Percentiles rank a stretch among this genome's conserved stretches.
These are phyloP conservation scores for Diplodus sargus DNA, from an alignment of 2,797 vertebrate species.

Conservation along the genomic window DNA sequence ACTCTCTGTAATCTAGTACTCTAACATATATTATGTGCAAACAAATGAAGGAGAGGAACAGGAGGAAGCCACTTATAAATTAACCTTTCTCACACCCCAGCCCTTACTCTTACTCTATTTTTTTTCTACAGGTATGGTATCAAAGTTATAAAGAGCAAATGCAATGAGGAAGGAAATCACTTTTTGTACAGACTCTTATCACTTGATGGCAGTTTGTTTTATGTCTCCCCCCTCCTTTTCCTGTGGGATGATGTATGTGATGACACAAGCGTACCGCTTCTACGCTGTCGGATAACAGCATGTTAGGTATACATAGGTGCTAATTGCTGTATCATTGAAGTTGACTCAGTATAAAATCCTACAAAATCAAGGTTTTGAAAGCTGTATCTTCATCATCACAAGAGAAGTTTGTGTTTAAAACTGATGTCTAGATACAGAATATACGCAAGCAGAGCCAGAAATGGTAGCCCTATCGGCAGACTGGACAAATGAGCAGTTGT, in stretches of 20 bases:
- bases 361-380: slow-evolving; percentile 76
- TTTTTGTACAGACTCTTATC: slow-evolving; percentile 28
- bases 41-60: slow-evolving; percentile 38
- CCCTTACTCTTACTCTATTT: slow-evolving; percentile 29
- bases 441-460: slow-evolving; percentile 65
- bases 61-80: slow-evolving; percentile 53
- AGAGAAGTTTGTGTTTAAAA: slow-evolving; percentile 61
- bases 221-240: slow-evolving; percentile 10
- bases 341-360: slow-evolving; percentile 79
- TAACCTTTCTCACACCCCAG: slow-evolving; percentile 19
- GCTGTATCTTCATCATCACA: slow-evolving; percentile 61
- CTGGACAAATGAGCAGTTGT: slow-evolving; percentile 54
- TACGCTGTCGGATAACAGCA: background rate
- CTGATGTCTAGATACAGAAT: slow-evolving; percentile 64
- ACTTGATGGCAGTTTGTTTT: slow-evolving; percentile 15
- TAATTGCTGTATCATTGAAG: slow-evolving; percentile 27
- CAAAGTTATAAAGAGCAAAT: slow-evolving; percentile 56
- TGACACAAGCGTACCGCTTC: background rate
- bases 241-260: slow-evolving; percentile 7
- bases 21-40: slow-evolving; percentile 68
- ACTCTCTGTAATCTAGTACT: slow-evolving; percentile 55
- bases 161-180: slow-evolving; percentile 23
- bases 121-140: slow-evolving; percentile 1
- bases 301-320: slow-evolving; percentile 21
- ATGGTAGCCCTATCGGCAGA: slow-evolving; percentile 46